Evolutionary conservation across 2,797 vertebrate genomes (phyloP), one percentile per base, ranked within the genome.

Genomic region (Sternarchorhynchus goeldii): DNA sequence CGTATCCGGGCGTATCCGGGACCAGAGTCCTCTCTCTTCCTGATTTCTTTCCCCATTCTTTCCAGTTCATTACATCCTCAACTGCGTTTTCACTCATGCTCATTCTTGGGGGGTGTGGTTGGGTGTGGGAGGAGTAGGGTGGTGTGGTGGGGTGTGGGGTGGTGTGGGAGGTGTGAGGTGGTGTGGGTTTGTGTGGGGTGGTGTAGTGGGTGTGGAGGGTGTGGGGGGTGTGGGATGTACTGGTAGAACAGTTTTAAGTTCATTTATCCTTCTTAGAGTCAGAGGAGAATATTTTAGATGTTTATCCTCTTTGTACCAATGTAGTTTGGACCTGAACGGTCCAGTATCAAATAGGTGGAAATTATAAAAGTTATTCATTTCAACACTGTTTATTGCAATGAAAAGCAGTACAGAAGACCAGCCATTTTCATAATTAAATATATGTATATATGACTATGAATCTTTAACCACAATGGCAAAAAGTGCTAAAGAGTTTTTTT

Each of bases 41-140:
- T 74, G 83, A 88, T 91, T 87, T 75, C 87, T 90, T 92, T 86
- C 86, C 83, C 73, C 85, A 88, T 91, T 87, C 77, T 88, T 90
- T 92, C 91, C 91, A 88, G 90, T 92, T 92, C 92, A 93, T 93
- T 93, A 91, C 88, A 84, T 86, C 79, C 79, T 83, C 88, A 65
- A 73, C 90, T 83, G 88, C 86, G 86, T 90, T 88, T 92, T 91
- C 87, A 87, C 88, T 79, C 60, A 65, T n/a, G 56, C 86, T 86
- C 84, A 85, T 66, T 82, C 84, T 84, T 79, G 89, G 89, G 84
- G 92, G 88, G 45, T 75, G 88, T 87, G 91, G 90, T 85, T 91
- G 25, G 25, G 25, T 25, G 25, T 25, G 25, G 25, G 25, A 25
- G 25, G 25, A 25, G 25, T 25, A 1, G 25, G 25, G 25, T 25